phyloP scores from a whole-genome alignment of 1,140 invertebrate genomes.

The Portunus trituberculatus region DNA sequence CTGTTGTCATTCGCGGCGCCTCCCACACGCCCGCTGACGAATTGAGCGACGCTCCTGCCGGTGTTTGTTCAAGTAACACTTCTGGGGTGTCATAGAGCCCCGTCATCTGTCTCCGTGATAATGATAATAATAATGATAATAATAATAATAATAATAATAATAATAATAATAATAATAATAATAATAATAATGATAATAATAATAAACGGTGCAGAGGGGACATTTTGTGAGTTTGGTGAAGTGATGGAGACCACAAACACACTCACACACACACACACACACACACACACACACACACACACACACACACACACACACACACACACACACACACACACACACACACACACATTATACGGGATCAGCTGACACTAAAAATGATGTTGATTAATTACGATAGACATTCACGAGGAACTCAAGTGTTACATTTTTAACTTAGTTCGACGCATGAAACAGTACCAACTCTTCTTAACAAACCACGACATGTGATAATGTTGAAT shows the following conservation, averaged over 20 bases:
- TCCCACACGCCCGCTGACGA: neutral
- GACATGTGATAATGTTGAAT: neutral
- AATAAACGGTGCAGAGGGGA: neutral
- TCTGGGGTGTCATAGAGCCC: neutral
- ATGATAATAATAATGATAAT: no score
- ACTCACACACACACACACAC: no score
- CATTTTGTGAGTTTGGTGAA: neutral
- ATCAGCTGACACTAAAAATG: neutral
- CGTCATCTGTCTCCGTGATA: neutral
- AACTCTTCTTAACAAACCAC: neutral
- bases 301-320: no score
- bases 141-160: no score
- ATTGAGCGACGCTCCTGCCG: neutral
- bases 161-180: no score
- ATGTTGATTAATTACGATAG: neutral
- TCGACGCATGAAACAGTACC: neutral
- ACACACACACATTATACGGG: neutral
- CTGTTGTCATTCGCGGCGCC: constrained; percentile 42
- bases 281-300: no score
- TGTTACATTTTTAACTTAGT: neutral
- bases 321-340: no score
- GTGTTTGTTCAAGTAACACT: neutral
- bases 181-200: no score
- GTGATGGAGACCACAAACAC: neutral
- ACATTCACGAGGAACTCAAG: neutral